A percentile compares a stretch with the other conserved stretches of the same genome.
phyloP scores from a whole-genome alignment of 23 tunicate species.

The Clavelina lepadiformis region DNA sequence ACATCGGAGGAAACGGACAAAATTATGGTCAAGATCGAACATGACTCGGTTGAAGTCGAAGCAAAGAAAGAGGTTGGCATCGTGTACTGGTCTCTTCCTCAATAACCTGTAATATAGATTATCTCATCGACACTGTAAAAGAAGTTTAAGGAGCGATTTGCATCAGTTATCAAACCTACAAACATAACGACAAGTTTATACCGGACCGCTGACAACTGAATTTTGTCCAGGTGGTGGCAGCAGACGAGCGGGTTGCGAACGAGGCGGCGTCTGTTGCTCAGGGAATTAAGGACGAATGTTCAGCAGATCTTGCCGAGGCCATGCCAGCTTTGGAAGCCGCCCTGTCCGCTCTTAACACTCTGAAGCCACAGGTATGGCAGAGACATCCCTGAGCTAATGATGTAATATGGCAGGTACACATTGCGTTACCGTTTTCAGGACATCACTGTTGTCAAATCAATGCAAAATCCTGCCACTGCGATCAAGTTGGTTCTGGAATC shows the following conservation, averaged over 20 bases:
- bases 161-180: too few relatives aligned
- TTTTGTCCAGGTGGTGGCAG: constrained; percentile 86
- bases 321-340: constrained; percentile 97
- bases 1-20: constrained; percentile 86
- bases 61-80: constrained; percentile 90
- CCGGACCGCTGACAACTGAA: too few relatives aligned
- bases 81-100: too few relatives aligned
- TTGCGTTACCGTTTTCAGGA: too few relatives aligned
- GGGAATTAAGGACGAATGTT: constrained; percentile 93
- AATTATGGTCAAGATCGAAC: constrained; percentile 90
- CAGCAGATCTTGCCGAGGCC: constrained; percentile 95
- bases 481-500: constrained; percentile 92
- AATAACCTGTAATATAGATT: too few relatives aligned
- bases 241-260: constrained; percentile 93
- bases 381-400: background rate
- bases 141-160: too few relatives aligned
- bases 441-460: constrained; percentile 87
- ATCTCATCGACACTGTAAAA: too few relatives aligned
- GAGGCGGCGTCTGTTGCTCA: constrained; percentile 89
- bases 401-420: background rate
- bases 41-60: constrained; percentile 95
- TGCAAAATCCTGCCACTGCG: constrained; percentile 89
- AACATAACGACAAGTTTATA: too few relatives aligned
- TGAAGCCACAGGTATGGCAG: constrained; percentile 81
- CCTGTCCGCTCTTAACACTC: constrained; percentile 84